Conservation (phyloP, 2,797 vertebrate genomes). For the Oophaga sylvatica region DNA sequence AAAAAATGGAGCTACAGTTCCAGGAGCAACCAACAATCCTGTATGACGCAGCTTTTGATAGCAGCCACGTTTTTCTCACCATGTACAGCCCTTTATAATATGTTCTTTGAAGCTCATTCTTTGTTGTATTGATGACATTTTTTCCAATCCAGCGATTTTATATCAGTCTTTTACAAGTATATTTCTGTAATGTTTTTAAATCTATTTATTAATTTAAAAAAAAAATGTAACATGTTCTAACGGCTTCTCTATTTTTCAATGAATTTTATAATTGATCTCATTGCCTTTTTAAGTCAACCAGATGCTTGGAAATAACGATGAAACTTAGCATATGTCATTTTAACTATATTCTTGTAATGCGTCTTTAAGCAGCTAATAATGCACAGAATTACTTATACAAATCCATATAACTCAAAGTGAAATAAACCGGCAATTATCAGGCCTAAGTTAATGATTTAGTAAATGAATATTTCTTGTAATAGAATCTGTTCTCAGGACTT, state of each 20-base stretch:
- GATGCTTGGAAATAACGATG: not conserved
- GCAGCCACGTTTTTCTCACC: too few relatives aligned
- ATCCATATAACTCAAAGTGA: not conserved
- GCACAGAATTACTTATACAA: constrained; percentile 8
- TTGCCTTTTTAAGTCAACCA: not conserved
- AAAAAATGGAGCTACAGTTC: too few relatives aligned
- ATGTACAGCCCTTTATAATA: too few relatives aligned
- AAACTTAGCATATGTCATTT: not conserved
- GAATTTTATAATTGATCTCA: not conserved
- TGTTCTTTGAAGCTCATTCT: too few relatives aligned
- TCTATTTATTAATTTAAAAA: not conserved
- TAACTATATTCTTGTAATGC: not conserved
- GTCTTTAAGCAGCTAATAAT: constrained; percentile 7
- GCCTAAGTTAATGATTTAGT: constrained; percentile 53
- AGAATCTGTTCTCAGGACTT: constrained; percentile 41
- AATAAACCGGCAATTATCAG: not conserved
- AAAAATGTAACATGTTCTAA: not conserved
- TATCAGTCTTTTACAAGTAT: too few relatives aligned
- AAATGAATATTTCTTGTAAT: constrained; percentile 35
- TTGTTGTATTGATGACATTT: too few relatives aligned
- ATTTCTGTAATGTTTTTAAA: too few relatives aligned
- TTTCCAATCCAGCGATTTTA: too few relatives aligned
- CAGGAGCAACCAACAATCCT: too few relatives aligned
- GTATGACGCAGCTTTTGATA: too few relatives aligned
- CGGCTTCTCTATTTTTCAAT: not conserved